Evolutionary conservation across 1,140 invertebrate species (phyloP).

Genomic region (Brachionus sp.): DNA sequence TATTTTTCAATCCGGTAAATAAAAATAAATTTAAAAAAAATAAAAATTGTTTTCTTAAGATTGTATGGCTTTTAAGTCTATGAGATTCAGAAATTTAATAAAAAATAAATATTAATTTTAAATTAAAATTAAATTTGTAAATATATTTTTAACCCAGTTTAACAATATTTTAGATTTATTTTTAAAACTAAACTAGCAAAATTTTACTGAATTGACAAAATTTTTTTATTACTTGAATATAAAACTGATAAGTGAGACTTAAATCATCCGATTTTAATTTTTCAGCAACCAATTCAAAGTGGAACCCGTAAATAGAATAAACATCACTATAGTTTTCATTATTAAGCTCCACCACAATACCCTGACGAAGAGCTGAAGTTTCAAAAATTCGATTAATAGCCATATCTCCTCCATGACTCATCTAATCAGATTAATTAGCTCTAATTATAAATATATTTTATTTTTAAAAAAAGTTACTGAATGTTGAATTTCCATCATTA

Average conservation of each 20-base stretch:
- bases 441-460: background rate
- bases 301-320: conserved; percentile 29
- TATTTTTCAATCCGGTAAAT: too few species aligned
- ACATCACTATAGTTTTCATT: conserved; percentile 6
- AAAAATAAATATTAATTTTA: too few species aligned
- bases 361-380: conserved; percentile 14
- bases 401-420: conserved; percentile 35
- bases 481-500: conserved; percentile 42
- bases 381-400: conserved; percentile 1
- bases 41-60: too few species aligned
- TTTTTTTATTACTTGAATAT: conserved; percentile 33
- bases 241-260: background rate
- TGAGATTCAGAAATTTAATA: too few species aligned
- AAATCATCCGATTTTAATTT: background rate
- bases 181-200: too few species aligned
- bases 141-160: too few species aligned
- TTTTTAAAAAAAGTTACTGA: conserved; percentile 32
- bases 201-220: too few species aligned
- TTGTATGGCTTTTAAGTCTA: too few species aligned
- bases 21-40: too few species aligned
- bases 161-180: too few species aligned
- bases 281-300: conserved; percentile 36
- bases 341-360: conserved; percentile 2
- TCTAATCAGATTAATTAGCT: background rate
- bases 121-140: too few species aligned